A percentile compares a stretch with the other conserved stretches of the same genome.
phyloP scores from a whole-genome alignment of 2,113 vertebrate species.

The Nanorana parkeri region DNA sequence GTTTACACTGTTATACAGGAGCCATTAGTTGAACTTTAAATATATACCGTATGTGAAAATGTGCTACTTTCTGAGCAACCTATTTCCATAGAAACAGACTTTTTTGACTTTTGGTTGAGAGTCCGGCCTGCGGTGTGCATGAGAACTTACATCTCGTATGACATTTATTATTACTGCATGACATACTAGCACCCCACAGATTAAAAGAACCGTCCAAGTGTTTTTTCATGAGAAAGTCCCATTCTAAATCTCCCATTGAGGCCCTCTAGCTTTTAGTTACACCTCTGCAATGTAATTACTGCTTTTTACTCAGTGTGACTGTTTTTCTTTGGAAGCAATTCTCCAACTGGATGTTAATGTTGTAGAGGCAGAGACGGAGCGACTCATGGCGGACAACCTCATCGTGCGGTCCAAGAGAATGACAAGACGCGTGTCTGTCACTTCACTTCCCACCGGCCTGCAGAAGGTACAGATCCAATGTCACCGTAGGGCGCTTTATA shows the following conservation, averaged over 20 bases:
- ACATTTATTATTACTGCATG: no score
- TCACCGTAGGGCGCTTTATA: not conserved
- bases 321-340: conserved; percentile 59
- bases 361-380: conserved; percentile 65
- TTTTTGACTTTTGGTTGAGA: no score
- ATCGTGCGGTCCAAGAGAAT: conserved; percentile 62
- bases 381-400: conserved; percentile 49
- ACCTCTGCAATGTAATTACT: not conserved
- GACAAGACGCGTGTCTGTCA: conserved; percentile 62
- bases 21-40: no score
- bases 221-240: not conserved
- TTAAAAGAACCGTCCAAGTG: not conserved
- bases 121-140: no score
- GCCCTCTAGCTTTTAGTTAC: no score
- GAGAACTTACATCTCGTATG: no score
- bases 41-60: no score
- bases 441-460: conserved; percentile 60
- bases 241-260: not conserved
- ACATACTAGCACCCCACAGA: no score
- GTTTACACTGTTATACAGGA: no score
- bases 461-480: conserved; percentile 63
- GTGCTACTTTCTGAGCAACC: no score
- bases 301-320: not conserved
- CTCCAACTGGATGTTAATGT: conserved; percentile 65
- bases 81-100: no score